Evolutionary conservation across 1,140 invertebrate species (phyloP).

Genomic region (Dermatophagoides farinae): DNA sequence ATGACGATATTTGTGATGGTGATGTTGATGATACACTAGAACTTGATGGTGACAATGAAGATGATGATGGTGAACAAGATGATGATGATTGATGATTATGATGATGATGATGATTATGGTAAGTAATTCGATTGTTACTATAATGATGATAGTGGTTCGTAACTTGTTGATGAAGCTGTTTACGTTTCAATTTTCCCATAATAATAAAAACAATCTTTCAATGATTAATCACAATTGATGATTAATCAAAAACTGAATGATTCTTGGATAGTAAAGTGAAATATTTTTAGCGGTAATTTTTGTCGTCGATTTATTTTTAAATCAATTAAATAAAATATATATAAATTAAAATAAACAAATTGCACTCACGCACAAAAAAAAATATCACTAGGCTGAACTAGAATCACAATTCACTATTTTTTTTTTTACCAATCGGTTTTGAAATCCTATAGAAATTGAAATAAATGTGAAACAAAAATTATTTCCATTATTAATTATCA

Average conservation of each 20-base stretch:
- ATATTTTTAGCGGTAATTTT: too few species aligned
- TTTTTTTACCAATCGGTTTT: too few species aligned
- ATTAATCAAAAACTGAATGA: too few species aligned
- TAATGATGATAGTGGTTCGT: not conserved
- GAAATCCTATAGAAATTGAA: too few species aligned
- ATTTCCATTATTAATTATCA: too few species aligned
- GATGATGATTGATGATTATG: not conserved
- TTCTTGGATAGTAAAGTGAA: too few species aligned
- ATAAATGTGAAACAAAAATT: too few species aligned
- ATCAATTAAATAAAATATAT: not conserved
- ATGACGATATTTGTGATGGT: not conserved
- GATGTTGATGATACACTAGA: not conserved
- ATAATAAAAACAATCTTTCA: too few species aligned
- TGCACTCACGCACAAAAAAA: not conserved
- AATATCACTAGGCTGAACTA: too few species aligned
- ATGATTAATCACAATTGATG: not conserved
- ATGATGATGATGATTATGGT: not conserved
- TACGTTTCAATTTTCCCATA: conserved; percentile 9
- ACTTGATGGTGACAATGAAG: not conserved
- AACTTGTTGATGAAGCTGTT: not conserved
- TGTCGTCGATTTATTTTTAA: too few species aligned
- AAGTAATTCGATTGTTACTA: not conserved
- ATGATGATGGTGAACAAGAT: not conserved
- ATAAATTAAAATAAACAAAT: not conserved
- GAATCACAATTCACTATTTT: too few species aligned